Base-by-base conservation (phyloP, 2,797 vertebrate genomes). In the Acrossocheilus wenchowensis region DNA sequence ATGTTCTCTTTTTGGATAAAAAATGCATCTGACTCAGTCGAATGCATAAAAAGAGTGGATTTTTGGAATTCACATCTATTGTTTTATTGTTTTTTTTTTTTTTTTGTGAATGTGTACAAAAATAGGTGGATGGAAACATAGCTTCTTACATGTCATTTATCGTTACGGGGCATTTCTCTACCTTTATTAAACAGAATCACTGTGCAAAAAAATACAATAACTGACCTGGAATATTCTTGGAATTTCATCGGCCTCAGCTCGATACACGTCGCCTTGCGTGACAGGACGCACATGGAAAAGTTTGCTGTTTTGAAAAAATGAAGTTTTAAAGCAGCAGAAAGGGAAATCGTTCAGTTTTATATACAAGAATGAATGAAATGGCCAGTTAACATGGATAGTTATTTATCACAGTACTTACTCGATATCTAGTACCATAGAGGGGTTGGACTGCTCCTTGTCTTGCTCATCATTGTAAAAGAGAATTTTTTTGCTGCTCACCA, bases 401-500 rank as follows among this genome's bases (percentile, higher is more conserved):
- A 8, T 62, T 34, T 0, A 50, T 52, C 50, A 23, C 15, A 34
- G 34, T 6, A 98, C 98, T 97, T 94, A 99, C 98, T 99, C 98
- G 88, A 99, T 99, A 93, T 99, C 98, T 88, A 99, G 96, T 94
- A 99, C 98, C 98, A 99, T 99, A 21, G 96, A 99, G 45, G 98
- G 98, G 93, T 96, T 99, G 86, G 98, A 99, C 91, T 97, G 98
- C 87, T 99, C 98, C 91, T 99, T 99, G 93, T 99, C 97, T 93
- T 96, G 97, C 92, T 99, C 98, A 73, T 99, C 98, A 1, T 99
- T 99, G 94, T 99, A 99, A 94, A 99, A 99, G 83, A 99, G 92
- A 90, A 99, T 99, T 95, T 99, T 99, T 95, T 98, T 99, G 94
- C 98, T 99, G 96, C 98, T 99, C 88, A 99, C 98, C 84, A 99